phyloP scores from a whole-genome alignment of 2,888 invertebrate species.

The Deroplatys truncata region DNA sequence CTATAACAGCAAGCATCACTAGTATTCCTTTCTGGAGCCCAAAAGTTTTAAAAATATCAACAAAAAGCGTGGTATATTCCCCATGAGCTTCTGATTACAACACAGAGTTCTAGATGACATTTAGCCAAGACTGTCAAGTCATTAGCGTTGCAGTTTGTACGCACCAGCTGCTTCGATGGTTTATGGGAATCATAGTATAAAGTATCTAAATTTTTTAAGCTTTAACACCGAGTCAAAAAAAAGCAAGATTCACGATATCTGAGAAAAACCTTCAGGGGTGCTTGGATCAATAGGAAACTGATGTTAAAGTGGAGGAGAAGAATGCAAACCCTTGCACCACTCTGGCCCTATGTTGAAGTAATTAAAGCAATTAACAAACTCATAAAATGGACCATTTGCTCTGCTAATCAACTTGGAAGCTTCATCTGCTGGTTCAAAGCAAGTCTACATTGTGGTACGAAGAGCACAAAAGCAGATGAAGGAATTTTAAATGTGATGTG shows the following conservation, averaged over 20 bases:
- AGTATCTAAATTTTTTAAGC: too few species aligned
- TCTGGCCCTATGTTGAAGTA: neutral
- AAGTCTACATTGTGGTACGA: neutral
- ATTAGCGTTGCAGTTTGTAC: too few species aligned
- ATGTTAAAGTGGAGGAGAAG: neutral
- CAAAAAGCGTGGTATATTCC: too few species aligned
- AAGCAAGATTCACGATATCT: neutral
- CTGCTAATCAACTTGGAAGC: neutral
- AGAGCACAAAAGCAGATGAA: neutral
- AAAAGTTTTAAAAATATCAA: too few species aligned
- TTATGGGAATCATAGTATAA: too few species aligned
- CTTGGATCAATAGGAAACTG: neutral
- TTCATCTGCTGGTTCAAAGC: neutral
- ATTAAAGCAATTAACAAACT: neutral
- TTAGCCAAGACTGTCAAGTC: too few species aligned
- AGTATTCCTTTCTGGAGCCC: too few species aligned
- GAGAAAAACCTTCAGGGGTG: neutral
- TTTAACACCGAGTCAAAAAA: too few species aligned
- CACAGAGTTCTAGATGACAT: too few species aligned
- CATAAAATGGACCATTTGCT: neutral
- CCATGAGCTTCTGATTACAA: too few species aligned
- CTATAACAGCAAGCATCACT: too few species aligned
- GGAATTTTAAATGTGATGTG: neutral
- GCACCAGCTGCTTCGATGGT: too few species aligned
- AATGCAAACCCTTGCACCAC: neutral